phyloP scores from a whole-genome alignment of 2,888 invertebrate genomes.

The Phasia obesa region DNA sequence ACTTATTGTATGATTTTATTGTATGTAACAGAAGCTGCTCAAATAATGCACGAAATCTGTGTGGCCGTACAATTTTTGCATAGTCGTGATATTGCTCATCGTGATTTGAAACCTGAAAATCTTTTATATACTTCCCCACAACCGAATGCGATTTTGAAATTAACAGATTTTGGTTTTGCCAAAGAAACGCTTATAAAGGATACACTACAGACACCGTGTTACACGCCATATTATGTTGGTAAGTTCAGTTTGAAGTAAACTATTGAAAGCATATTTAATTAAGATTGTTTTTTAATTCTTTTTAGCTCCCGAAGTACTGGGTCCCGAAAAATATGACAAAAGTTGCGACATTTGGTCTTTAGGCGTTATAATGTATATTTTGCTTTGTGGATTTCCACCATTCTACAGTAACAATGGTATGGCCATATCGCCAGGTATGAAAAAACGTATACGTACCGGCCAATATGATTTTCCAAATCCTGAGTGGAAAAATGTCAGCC shows the following conservation, averaged over 20 bases:
- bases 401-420: conserved; percentile 99
- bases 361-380: conserved; percentile 99
- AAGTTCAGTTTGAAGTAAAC: conserved; percentile 77
- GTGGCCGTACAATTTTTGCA: conserved; percentile 97
- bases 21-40: conserved; percentile 92
- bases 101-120: conserved; percentile 99
- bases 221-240: conserved; percentile 99
- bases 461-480: conserved; percentile 98
- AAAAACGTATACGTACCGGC: conserved; percentile 92
- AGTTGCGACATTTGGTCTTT: conserved; percentile 99
- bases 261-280: background rate
- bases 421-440: conserved; percentile 99
- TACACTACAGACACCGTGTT: conserved; percentile 98
- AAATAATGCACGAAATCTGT: conserved; percentile 98
- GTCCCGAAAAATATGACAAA: conserved; percentile 98
- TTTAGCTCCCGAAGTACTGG: conserved; percentile 89
- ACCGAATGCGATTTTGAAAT: conserved; percentile 91
- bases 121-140: conserved; percentile 92
- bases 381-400: conserved; percentile 99
- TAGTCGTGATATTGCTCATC: conserved; percentile 96
- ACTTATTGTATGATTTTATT: conserved; percentile 3
- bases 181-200: conserved; percentile 94
- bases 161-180: conserved; percentile 99
- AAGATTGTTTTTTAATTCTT: conserved; percentile 20
- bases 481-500: conserved; percentile 97